Evolutionary conservation across 2,797 vertebrate species (phyloP).

Genomic region (Apogon talboti): DNA sequence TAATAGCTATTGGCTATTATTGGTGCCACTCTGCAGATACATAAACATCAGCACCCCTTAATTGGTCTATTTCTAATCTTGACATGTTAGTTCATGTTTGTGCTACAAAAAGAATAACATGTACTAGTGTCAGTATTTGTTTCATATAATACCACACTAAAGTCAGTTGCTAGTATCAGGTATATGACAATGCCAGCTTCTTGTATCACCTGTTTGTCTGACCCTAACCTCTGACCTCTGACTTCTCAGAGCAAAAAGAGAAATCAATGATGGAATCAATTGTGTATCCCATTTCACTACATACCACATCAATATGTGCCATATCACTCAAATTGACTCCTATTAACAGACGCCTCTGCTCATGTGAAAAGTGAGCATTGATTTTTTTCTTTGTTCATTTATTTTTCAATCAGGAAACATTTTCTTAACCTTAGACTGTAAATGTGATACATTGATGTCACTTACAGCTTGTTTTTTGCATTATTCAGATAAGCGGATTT

Average conservation of each 20-base stretch:
- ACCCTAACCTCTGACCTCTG: slow-evolving; percentile 53
- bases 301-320: slow-evolving; percentile 39
- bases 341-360: slow-evolving; percentile 20
- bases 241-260: slow-evolving; percentile 12
- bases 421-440: not conserved
- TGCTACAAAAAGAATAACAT: too few relatives aligned
- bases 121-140: not conserved
- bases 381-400: not conserved
- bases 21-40: too few relatives aligned
- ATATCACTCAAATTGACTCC: slow-evolving; percentile 31
- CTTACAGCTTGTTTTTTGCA: not conserved
- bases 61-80: too few relatives aligned
- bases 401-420: not conserved
- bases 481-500: not conserved
- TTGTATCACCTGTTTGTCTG: slow-evolving; percentile 20
- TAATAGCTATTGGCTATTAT: too few relatives aligned
- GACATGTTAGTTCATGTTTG: too few relatives aligned
- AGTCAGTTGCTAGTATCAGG: not conserved
- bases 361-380: slow-evolving; percentile 8
- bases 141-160: too few relatives aligned
- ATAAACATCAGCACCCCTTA: too few relatives aligned
- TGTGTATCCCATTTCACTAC: slow-evolving; percentile 49
- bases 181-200: slow-evolving; percentile 1
- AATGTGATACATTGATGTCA: not conserved
- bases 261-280: slow-evolving; percentile 61